Base-by-base conservation (phyloP, 2,888 invertebrate species). In the Archips xylosteana region DNA sequence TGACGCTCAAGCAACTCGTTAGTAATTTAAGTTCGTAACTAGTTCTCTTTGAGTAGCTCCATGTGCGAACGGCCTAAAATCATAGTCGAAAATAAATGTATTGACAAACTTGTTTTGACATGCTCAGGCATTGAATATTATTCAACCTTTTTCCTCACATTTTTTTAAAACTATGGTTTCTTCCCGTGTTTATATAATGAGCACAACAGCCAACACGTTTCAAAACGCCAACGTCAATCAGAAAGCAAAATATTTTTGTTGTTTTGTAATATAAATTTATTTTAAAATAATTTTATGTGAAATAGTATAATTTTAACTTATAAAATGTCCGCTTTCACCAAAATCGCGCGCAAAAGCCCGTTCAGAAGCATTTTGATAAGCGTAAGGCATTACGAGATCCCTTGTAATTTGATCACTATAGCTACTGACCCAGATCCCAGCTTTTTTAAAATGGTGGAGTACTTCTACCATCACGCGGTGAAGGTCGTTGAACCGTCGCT, bases 381-480 rank as follows among this genome's bases (percentile, higher is more conserved):
- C 4, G 79, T 86, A 0, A 82, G 91, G 57, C 13, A 79, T 64
- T 92, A 92, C 75, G 89, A 92, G 69, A 92, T 95, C 9, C 95
- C 95, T 0, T 81, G 85, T 0, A 82, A 89, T 45, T 77, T 95
- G 39, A 72, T 82, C 59, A 73, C 82, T 0, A 82, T 95, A 0
- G 87, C 79, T 0, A 82, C 81, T 0, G 89, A 89, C 0, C 82
- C 85, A 0, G 83, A 96, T 79, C 96, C 96, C 0, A 92, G 92
- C 49, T 96, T 96, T 82, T 95, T 88, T 80, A 87, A 92, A 74
- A 96, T 96, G 96, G 96, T 97, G 39, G 96, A 96, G 80, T 96
- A 95, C 82, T 96, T 95, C 87, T 96, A 96, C 84, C 96, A 96
- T 83, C 92, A 93, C 75, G 96, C 96, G 1, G 94, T 96, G 59